Base-by-base conservation (phyloP, 2,113 vertebrate genomes). In the Eudyptes chrysolophus region DNA sequence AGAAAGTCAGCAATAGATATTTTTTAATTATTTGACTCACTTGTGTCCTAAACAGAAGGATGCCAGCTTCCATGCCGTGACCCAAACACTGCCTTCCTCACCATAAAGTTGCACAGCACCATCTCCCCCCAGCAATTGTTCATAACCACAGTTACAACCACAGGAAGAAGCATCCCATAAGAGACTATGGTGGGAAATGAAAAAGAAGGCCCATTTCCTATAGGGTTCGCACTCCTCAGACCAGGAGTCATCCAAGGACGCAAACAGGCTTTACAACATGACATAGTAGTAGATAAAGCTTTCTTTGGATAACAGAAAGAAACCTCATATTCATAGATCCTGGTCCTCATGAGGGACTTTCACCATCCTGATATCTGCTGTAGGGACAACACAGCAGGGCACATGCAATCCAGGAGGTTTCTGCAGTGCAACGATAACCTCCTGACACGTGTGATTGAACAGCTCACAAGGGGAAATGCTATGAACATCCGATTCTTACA, bases 361-460 rank as follows among this genome's bases (percentile, higher is more conserved):
- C 19, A 34, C 18, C n/a, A 25, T 62, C 22, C 32, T 13, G 4
- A 0, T 30, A 74, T 7, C 58, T 74, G 16, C 29, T 38, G 11
- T 8, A 46, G 49, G 19, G 20, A 71, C 24, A 71, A 60, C 2
- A 44, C 2, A 40, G 27, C 17, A 76, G 13, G 49, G 42, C 17
- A 57, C 19, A 5, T 16, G 7, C 9, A 85, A 36, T 32, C 38
- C 38, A 66, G 27, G 40, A 55, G 44, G 48, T 36, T 54, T 69
- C 44, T 65, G 55, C 10, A 62, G 10, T 17, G 44, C 38, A 40
- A 0, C 13, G 21, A 51, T 38, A 55, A 55, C 29, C 16, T 88
- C 34, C n/a, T 82, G 51, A 49, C 0, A 1, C 3, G 3, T 16
- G 27, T n/a, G 27, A 57, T 1, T 21, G 11, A 78, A 57, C 8